Conservation (phyloP, 2,113 vertebrate species). For the Microtus montanus region DNA sequence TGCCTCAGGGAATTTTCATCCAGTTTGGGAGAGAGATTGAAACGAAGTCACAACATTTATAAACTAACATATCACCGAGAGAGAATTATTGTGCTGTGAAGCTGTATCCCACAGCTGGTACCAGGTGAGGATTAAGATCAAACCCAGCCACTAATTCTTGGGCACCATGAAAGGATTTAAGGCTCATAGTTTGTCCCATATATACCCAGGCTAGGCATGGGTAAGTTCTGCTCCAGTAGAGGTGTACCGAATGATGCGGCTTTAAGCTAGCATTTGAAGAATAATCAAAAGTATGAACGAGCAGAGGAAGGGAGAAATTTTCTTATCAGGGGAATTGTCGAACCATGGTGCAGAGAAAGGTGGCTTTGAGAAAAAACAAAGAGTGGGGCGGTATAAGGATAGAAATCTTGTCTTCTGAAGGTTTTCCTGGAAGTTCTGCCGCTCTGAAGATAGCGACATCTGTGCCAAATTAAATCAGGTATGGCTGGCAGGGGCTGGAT, state of each 20-base stretch:
- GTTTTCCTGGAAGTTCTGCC: not conserved
- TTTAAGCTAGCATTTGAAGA: slow-evolving; percentile 21
- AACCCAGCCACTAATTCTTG: not conserved
- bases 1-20: slow-evolving; percentile 59
- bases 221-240: not conserved
- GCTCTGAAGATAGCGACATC: slow-evolving; percentile 41
- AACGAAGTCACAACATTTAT: slow-evolving; percentile 67
- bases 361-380: not conserved
- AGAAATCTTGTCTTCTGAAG: not conserved
- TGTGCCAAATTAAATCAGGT: slow-evolving; percentile 55
- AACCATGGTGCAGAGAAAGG: not conserved
- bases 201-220: not conserved
- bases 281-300: not conserved
- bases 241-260: not conserved
- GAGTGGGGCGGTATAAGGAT: not conserved
- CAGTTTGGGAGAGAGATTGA: slow-evolving; percentile 52
- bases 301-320: not conserved
- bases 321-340: not conserved
- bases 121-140: not conserved
- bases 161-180: not conserved
- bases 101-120: not conserved
- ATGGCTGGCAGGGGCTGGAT: slow-evolving; percentile 9
- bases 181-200: not conserved
- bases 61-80: slow-evolving; percentile 53
- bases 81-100: slow-evolving; percentile 13